These are phyloP conservation scores for Rhagonycha fulva DNA, from an alignment of 2,888 invertebrate species.

Conservation along the genomic window DNA sequence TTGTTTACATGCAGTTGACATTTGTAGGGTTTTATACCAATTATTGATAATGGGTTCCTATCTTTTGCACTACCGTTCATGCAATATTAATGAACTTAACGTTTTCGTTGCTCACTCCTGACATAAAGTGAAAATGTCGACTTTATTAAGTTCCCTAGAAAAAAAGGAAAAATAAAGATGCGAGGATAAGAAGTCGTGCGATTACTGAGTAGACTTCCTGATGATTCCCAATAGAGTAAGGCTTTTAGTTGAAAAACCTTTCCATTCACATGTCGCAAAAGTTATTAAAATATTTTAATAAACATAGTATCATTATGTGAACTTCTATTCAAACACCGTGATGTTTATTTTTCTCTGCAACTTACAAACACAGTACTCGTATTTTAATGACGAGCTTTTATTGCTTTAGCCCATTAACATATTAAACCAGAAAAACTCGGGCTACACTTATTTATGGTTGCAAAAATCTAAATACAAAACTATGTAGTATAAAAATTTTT, in stretches of 20 bases:
- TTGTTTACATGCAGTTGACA: neutral
- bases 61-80: neutral
- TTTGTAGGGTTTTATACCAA: neutral
- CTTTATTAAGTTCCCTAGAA: neutral
- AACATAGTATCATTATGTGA: neutral
- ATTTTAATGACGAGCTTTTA: neutral
- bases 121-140: neutral
- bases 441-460: neutral
- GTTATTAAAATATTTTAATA: neutral
- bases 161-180: neutral
- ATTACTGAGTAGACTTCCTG: neutral
- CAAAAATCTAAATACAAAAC: neutral
- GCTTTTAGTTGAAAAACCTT: neutral
- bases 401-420: neutral
- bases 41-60: neutral
- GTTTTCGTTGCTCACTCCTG: neutral
- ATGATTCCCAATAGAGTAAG: neutral
- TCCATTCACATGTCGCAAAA: neutral
- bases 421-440: neutral
- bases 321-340: neutral
- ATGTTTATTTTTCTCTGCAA: neutral
- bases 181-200: neutral
- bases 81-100: neutral
- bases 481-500: neutral
- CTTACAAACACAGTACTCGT: neutral